Conservation (phyloP, 2,113 vertebrate species). For the Prionailurus viverrinus region DNA sequence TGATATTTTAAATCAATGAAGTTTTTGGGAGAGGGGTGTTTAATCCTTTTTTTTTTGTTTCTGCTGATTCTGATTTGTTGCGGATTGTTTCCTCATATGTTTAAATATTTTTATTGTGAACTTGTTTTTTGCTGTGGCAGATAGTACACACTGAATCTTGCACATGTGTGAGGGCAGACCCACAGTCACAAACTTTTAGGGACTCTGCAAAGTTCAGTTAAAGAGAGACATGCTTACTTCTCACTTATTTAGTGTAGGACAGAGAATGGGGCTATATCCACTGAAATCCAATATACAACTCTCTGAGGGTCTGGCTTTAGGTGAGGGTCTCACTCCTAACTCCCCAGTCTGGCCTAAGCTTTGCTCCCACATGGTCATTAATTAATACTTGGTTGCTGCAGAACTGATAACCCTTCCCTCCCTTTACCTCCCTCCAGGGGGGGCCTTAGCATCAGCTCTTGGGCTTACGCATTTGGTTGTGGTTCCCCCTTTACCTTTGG, state of each 20-base stretch:
- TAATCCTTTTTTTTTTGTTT: neutral
- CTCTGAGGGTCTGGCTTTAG: neutral
- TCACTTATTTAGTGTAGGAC: neutral
- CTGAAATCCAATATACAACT: neutral
- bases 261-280: neutral
- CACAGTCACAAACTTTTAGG: neutral
- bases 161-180: neutral
- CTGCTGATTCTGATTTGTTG: neutral
- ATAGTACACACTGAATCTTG: neutral
- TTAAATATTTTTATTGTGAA: neutral
- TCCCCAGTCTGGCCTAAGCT: neutral
- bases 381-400: neutral
- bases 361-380: neutral
- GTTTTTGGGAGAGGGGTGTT: neutral
- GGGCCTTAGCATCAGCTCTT: neutral
- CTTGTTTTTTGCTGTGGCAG: conserved; percentile 25
- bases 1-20: conserved; percentile 40
- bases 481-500: neutral
- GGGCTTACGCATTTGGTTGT: neutral
- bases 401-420: neutral
- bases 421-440: too few relatives aligned
- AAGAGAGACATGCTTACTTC: neutral
- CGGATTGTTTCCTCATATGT: neutral
- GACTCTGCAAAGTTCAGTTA: neutral
- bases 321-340: neutral